Conservation (phyloP, 2,888 invertebrate genomes). For the Bombylius major region DNA sequence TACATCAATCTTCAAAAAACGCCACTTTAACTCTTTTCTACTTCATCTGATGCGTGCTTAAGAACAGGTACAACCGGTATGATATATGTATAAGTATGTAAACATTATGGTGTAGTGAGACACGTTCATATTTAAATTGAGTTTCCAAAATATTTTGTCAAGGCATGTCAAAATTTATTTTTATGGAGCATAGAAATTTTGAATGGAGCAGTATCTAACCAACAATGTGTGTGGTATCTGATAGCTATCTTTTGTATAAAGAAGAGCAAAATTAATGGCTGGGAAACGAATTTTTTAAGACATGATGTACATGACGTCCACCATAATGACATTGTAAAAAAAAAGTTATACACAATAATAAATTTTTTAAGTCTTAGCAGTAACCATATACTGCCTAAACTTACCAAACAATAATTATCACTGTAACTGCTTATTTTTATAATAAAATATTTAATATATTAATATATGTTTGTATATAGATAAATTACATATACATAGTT, state of each 20-base stretch:
- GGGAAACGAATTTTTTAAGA: slow-evolving; percentile 5
- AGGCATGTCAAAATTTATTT: slow-evolving; percentile 8
- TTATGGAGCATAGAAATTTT: slow-evolving; percentile 7
- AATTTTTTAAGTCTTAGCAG: no score
- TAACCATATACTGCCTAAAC: no score
- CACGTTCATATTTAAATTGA: neutral
- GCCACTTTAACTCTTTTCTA: neutral
- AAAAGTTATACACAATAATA: neutral
- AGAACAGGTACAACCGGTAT: neutral
- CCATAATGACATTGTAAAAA: neutral
- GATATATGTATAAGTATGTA: neutral
- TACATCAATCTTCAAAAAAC: neutral
- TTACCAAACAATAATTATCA: no score
- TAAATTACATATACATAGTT: no score
- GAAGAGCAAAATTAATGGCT: slow-evolving; percentile 8
- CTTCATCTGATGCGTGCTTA: neutral
- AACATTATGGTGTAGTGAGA: no score
- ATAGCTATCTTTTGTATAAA: slow-evolving; percentile 4
- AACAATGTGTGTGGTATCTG: slow-evolving; percentile 8
- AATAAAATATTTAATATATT: no score
- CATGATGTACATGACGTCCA: neutral
- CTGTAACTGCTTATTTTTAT: no score
- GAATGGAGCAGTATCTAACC: slow-evolving; percentile 1
- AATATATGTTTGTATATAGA: no score
- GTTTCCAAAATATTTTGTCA: neutral